Conservation (phyloP, 2,797 vertebrate species). For the Sandelia bainsii region DNA sequence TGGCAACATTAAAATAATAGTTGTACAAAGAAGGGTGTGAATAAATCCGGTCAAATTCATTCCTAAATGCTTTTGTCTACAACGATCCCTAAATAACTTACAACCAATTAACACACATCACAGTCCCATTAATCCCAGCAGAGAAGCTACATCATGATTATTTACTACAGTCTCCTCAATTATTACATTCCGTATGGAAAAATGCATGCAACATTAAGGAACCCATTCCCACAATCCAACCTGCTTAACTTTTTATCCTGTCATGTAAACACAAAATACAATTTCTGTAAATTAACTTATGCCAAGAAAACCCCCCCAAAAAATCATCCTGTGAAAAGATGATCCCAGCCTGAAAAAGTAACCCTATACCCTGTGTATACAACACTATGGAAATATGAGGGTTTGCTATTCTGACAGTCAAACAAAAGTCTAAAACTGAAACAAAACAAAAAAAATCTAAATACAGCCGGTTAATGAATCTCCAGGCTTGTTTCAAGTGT, state of each 20-base stretch:
- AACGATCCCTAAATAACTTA: background rate
- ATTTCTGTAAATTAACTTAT: background rate
- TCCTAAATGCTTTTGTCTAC: background rate
- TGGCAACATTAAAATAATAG: constrained; percentile 48
- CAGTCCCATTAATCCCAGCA: background rate
- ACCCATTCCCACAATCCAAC: background rate
- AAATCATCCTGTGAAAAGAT: too few species aligned
- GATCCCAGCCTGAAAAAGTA: background rate
- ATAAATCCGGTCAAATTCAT: constrained; percentile 9
- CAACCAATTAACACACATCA: background rate
- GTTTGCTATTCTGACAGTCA: background rate
- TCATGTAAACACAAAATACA: background rate
- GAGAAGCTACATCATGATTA: background rate
- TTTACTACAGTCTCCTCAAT: background rate
- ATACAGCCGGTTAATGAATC: background rate
- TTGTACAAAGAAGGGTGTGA: constrained; percentile 13
- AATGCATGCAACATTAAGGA: background rate
- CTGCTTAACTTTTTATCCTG: background rate
- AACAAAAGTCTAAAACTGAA: background rate
- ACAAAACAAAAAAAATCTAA: background rate
- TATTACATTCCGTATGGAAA: constrained; percentile 1
- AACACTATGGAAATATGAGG: background rate
- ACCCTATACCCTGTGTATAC: background rate
- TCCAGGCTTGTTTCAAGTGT: background rate
- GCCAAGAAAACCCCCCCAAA: background rate